Base-by-base conservation (phyloP, 2,888 invertebrate species). In the Macaria notata region DNA sequence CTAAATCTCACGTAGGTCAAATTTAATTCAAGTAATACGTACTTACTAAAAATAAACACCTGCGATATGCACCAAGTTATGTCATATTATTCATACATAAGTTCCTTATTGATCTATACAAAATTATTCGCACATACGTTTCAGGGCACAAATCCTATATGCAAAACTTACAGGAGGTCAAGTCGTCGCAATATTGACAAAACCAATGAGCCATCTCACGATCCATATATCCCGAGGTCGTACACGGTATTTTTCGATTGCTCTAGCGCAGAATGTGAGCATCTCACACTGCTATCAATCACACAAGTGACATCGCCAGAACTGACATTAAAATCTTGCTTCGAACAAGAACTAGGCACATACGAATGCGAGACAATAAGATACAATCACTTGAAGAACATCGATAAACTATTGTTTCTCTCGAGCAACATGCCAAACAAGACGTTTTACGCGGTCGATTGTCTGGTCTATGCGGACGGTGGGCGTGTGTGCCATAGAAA, bases 401-500 rank as follows among this genome's bases (percentile, higher is more conserved):
- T 81, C 4, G 89, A 90, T 60, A 90, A 87, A 64, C 43, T 89
- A 60, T 65, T 85, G 56, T 87, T 89, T 57, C 66, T 90, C 50
- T 68, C 70, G 2, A 78, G 75, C 31, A 80, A 78, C 54, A 76
- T 89, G 63, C 70, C 63, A 4, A 62, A 75, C 45, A 87, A 87
- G 70, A 68, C 60, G 33, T 86, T 82, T 72, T 90, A 88, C 62
- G 63, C 75, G 49, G 85, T 84, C 45, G 88, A 90, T 70, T 90
- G 90, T 70, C 81, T 90, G 64, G 69, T 87, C 56, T 89, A 85
- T 65, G 51, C 72, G 3, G 83, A 84, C 54, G 79, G 81, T 59
- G 80, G 77, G 49, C 82, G 86, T 61, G 78, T 89, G 4, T 90
- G 90, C 70, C 81, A 84, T 62, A 85, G 72, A 65, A 87, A 83